Percentiles rank a stretch among this genome's conserved stretches.
Conservation (phyloP, 2,797 vertebrate species). For the Naso thynnoides region DNA sequence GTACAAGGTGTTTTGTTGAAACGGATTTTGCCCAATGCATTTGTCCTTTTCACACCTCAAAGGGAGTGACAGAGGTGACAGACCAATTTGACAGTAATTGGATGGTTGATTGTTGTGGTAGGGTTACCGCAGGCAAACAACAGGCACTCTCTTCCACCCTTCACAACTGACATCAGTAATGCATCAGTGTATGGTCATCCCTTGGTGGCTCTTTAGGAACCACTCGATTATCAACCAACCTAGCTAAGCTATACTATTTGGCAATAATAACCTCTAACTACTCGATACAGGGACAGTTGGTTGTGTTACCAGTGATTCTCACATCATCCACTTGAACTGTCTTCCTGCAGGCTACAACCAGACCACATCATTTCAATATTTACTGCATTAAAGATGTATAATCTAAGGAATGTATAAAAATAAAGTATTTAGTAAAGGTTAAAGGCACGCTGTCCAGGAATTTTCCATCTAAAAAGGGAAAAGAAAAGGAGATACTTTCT, state of each 20-base stretch:
- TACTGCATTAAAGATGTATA: background rate
- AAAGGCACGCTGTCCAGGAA: no score
- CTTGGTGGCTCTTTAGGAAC: background rate
- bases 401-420: no score
- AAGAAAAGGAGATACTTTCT: no score
- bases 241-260: background rate
- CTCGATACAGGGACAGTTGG: background rate
- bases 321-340: background rate
- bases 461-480: no score
- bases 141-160: background rate
- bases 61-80: conserved; percentile 57
- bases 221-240: background rate
- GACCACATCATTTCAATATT: background rate
- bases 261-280: no score
- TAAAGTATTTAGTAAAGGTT: no score
- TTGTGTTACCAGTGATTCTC: background rate
- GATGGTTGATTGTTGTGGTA: conserved; percentile 51
- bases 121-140: conserved; percentile 32
- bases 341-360: background rate
- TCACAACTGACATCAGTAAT: conserved; percentile 2
- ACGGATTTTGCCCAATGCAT: conserved; percentile 20
- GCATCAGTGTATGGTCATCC: background rate
- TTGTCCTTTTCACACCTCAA: conserved; percentile 60
- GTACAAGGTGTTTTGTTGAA: conserved; percentile 25
- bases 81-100: conserved; percentile 72